phyloP scores from a whole-genome alignment of 1,140 invertebrate species.

The Ylistrum balloti region DNA sequence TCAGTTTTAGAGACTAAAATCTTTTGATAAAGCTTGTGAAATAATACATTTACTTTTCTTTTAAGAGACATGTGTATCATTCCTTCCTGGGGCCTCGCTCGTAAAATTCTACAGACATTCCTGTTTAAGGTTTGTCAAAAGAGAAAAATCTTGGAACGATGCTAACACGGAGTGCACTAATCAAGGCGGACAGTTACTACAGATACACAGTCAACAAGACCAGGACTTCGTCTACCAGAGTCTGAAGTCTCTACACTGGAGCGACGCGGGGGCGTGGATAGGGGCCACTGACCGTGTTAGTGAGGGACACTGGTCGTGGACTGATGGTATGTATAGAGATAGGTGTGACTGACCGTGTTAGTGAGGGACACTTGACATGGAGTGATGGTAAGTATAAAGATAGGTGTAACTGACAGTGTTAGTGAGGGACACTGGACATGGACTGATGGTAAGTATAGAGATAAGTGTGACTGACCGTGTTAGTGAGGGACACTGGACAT shows the following conservation, averaged over 20 bases:
- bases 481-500: no score
- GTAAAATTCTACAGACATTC: neutral
- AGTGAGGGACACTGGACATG: no score
- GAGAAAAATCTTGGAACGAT: neutral
- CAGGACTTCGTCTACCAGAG: neutral
- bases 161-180: neutral
- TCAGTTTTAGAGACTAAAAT: no score
- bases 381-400: neutral
- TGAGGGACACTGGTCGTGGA: conserved; percentile 4
- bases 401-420: no score
- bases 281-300: neutral
- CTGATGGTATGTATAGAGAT: no score
- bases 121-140: neutral
- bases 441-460: no score
- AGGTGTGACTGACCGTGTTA: no score
- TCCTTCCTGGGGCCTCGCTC: neutral
- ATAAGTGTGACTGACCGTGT: no score
- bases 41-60: neutral
- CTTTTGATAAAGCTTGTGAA: no score
- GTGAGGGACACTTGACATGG: no score
- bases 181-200: neutral
- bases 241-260: neutral
- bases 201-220: neutral
- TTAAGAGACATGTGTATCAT: neutral
- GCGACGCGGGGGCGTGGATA: conserved; percentile 1